A percentile compares a stretch with the other conserved stretches of the same genome.
Conservation (phyloP, 2,888 invertebrate genomes). For the Callinectes sapidus region DNA sequence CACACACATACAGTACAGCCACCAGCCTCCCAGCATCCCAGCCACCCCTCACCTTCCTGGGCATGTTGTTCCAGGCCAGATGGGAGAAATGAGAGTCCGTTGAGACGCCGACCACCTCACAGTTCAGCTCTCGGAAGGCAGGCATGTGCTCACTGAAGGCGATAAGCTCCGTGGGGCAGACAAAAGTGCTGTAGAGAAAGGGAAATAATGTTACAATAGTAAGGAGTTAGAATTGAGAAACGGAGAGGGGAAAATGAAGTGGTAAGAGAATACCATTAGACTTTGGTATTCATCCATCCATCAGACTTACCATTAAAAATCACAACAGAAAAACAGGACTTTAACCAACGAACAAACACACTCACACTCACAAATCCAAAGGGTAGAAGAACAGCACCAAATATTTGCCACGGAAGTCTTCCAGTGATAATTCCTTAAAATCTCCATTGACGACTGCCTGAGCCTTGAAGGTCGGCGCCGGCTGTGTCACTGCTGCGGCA, state of each 20-base stretch:
- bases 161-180: constrained; percentile 72
- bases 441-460: constrained; percentile 90
- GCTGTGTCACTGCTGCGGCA: constrained; percentile 75
- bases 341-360: background rate
- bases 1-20: background rate
- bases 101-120: constrained; percentile 94
- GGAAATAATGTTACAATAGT: too few species aligned
- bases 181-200: constrained; percentile 73
- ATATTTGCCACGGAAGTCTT: constrained; percentile 80
- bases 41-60: constrained; percentile 74
- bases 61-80: constrained; percentile 94
- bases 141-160: constrained; percentile 74
- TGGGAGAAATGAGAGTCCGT: constrained; percentile 98
- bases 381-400: constrained; percentile 81
- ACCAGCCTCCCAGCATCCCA: background rate
- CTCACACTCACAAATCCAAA: constrained; percentile 78
- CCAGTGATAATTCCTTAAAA: constrained; percentile 84
- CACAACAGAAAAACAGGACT: background rate
- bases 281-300: too few species aligned
- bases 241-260: too few species aligned
- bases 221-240: too few species aligned
- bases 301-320: too few species aligned
- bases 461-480: constrained; percentile 90
- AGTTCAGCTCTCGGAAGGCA: constrained; percentile 86
- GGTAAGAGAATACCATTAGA: too few species aligned